Conservation (phyloP, 2,888 invertebrate genomes). For the Callinectes sapidus region DNA sequence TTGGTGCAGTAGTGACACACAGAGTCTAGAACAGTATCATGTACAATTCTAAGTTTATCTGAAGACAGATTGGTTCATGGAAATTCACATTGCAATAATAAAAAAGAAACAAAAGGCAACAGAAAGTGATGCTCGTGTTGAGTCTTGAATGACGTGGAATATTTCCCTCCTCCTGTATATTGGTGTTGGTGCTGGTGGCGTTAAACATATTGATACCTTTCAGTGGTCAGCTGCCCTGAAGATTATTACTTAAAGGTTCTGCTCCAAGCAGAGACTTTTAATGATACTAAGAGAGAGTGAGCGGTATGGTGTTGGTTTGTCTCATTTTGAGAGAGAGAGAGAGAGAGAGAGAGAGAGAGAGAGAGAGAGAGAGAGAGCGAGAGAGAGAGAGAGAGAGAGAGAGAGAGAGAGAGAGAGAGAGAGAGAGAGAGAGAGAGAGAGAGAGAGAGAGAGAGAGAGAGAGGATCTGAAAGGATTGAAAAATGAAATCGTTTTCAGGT, state of each 20-base stretch:
- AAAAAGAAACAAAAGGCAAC: neutral
- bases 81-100: neutral
- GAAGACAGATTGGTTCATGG: neutral
- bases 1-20: neutral
- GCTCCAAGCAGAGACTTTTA: slow-evolving; percentile 43
- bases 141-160: neutral
- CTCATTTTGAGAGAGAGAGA: neutral
- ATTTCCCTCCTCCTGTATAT: slow-evolving; percentile 44
- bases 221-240: slow-evolving; percentile 4
- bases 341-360: neutral
- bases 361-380: slow-evolving; percentile 1
- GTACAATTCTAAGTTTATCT: neutral
- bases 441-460: slow-evolving; percentile 22
- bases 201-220: slow-evolving; percentile 2
- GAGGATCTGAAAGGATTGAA: slow-evolving; percentile 7
- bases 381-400: neutral
- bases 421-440: slow-evolving; percentile 5
- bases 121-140: neutral
- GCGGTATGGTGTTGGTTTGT: slow-evolving; percentile 37
- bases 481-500: neutral
- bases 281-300: neutral
- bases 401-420: slow-evolving; percentile 1
- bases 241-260: slow-evolving; percentile 33
- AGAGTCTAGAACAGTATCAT: neutral
- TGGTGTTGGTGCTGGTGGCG: slow-evolving; percentile 63